phyloP scores from a whole-genome alignment of 2,888 invertebrate genomes.

The Acanthacorydalis orientalis region DNA sequence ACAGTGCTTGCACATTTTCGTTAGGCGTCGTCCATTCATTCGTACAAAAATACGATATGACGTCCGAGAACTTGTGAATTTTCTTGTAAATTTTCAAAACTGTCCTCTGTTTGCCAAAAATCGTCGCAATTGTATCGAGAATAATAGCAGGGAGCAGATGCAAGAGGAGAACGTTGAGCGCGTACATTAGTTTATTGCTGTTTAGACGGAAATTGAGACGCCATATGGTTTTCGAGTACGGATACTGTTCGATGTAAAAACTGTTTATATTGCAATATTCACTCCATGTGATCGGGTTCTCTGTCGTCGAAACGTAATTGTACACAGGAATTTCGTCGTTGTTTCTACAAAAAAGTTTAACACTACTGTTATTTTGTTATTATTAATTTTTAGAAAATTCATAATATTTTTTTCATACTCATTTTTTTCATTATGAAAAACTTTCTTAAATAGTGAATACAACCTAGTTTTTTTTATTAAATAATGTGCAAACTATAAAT shows the following conservation, averaged over 20 bases:
- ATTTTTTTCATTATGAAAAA: too few relatives aligned
- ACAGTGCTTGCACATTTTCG: conserved; percentile 40
- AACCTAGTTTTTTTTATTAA: too few relatives aligned
- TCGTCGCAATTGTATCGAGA: conserved; percentile 31
- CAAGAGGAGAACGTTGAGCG: conserved; percentile 31
- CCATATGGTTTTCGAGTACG: conserved; percentile 38
- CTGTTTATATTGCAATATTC: conserved; percentile 38
- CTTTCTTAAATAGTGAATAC: too few relatives aligned
- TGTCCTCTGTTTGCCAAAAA: conserved; percentile 27
- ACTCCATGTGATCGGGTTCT: conserved; percentile 68
- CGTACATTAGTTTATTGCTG: conserved; percentile 20
- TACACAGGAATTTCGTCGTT: conserved; percentile 38
- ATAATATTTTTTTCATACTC: too few relatives aligned
- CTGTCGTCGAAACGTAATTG: conserved; percentile 69
- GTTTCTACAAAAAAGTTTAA: conserved; percentile 3
- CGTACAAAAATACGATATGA: conserved; percentile 57
- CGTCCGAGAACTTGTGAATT: conserved; percentile 58
- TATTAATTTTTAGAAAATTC: too few relatives aligned
- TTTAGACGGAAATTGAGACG: conserved; percentile 13
- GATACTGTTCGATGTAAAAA: conserved; percentile 31
- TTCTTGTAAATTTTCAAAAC: conserved; percentile 63
- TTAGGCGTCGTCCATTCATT: conserved; percentile 56
- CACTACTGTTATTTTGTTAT: too few relatives aligned
- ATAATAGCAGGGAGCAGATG: conserved; percentile 45
- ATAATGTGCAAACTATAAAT: too few relatives aligned